phyloP scores from a whole-genome alignment of 37 sponge, comb jelly and placozoan species.

The Geodia barretti region DNA sequence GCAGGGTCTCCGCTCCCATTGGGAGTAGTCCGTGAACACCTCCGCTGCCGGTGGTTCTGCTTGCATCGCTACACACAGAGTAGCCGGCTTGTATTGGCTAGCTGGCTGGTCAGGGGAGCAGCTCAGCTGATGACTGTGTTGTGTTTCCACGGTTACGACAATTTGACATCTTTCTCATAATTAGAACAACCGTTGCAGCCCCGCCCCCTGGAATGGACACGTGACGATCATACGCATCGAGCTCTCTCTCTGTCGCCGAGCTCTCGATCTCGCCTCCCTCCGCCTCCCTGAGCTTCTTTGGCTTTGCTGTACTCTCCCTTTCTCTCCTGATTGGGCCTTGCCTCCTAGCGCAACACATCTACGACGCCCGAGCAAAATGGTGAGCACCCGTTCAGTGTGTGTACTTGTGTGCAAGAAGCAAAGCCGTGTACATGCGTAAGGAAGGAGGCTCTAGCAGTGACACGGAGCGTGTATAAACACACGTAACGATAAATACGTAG shows the following conservation, averaged over 20 bases:
- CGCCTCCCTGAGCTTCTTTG: background rate
- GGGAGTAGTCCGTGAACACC: constrained; percentile 32
- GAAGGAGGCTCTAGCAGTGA: too few species aligned
- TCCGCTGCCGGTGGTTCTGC: background rate
- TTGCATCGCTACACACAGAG: background rate
- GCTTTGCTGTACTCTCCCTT: background rate
- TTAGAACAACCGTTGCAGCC: background rate
- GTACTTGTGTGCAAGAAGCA: too few species aligned
- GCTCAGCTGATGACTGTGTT: background rate
- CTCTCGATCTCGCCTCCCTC: background rate
- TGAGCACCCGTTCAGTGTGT: too few species aligned
- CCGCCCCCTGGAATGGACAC: background rate
- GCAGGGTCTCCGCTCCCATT: constrained; percentile 33
- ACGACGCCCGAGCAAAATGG: too few species aligned
- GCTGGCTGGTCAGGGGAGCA: too few species aligned
- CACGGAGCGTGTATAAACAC: too few species aligned
- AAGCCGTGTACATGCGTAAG: too few species aligned
- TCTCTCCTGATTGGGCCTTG: too few species aligned
- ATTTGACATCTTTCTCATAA: background rate
- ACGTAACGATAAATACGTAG: too few species aligned
- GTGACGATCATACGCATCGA: constrained; percentile 1
- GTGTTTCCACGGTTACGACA: background rate
- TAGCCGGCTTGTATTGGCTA: too few species aligned
- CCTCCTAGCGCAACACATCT: too few species aligned
- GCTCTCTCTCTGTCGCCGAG: too few species aligned